Evolutionary conservation across 2,113 vertebrate species (phyloP).

Genomic region (Hypocryptadius cinnamomeus): DNA sequence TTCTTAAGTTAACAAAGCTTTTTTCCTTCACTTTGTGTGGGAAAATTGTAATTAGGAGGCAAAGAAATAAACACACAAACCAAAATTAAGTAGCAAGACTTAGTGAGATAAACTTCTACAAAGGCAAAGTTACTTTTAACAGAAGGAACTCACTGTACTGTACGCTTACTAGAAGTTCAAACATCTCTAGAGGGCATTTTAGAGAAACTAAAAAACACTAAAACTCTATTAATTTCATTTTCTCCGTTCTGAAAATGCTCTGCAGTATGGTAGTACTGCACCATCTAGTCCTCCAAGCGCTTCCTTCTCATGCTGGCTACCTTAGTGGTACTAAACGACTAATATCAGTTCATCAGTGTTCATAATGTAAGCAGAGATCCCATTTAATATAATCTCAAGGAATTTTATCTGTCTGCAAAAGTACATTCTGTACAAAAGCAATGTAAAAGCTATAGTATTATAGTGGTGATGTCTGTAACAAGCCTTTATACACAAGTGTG

Average conservation of each 20-base stretch:
- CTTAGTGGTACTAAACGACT: background rate
- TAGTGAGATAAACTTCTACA: background rate
- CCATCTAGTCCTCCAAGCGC: background rate
- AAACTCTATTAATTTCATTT: background rate
- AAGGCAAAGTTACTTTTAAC: slow-evolving; percentile 26
- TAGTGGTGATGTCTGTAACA: background rate
- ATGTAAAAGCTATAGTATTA: background rate
- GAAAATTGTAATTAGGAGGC: slow-evolving; percentile 50
- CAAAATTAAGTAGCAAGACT: slow-evolving; percentile 5
- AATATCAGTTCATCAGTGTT: background rate
- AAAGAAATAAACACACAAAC: slow-evolving; percentile 21
- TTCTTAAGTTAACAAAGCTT: slow-evolving; percentile 30
- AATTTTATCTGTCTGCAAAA: background rate
- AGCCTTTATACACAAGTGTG: background rate
- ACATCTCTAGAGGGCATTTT: background rate
- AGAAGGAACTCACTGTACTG: slow-evolving; percentile 13
- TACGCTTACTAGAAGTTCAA: background rate
- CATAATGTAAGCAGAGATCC: background rate
- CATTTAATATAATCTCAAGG: background rate
- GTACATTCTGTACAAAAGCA: background rate
- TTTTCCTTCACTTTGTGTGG: slow-evolving; percentile 37
- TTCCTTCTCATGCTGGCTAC: background rate
- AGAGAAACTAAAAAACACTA: background rate
- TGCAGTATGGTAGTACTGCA: background rate
- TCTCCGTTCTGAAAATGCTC: background rate